Conservation (phyloP, 1,140 invertebrate genomes). For the Nephotettix cincticeps region DNA sequence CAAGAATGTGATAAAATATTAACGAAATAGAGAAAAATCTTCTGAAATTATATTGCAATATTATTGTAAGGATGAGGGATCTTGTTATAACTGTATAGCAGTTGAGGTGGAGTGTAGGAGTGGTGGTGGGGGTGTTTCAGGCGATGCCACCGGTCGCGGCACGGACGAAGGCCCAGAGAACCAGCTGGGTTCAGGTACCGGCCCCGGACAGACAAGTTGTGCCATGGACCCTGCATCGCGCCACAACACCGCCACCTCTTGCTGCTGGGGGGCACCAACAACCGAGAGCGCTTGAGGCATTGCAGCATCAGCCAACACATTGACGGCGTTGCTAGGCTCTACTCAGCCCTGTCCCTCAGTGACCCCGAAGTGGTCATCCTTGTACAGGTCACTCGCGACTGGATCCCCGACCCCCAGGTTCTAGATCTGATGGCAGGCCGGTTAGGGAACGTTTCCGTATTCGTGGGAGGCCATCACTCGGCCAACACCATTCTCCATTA, state of each 20-base stretch:
- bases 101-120: too few species aligned
- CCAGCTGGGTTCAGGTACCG: conserved; percentile 24
- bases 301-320: conserved; percentile 29
- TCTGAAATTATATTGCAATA: too few species aligned
- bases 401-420: conserved; percentile 26
- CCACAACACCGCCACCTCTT: conserved; percentile 31
- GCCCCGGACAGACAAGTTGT: conserved; percentile 20
- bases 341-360: not conserved
- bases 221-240: conserved; percentile 5
- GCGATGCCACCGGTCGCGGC: not conserved
- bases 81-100: too few species aligned
- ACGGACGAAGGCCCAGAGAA: conserved; percentile 7
- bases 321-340: conserved; percentile 21
- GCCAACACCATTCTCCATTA: conserved; percentile 22
- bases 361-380: conserved; percentile 27
- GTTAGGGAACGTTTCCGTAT: conserved; percentile 37
- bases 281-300: conserved; percentile 28
- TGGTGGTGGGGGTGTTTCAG: conserved; percentile 8
- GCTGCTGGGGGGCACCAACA: conserved; percentile 29
- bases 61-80: too few species aligned
- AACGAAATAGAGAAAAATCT: too few species aligned
- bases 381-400: conserved; percentile 30
- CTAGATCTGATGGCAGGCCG: conserved; percentile 31
- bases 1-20: too few species aligned
- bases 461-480: conserved; percentile 23